Conservation (phyloP, 2,797 vertebrate genomes). For the Sorex maritimensis region DNA sequence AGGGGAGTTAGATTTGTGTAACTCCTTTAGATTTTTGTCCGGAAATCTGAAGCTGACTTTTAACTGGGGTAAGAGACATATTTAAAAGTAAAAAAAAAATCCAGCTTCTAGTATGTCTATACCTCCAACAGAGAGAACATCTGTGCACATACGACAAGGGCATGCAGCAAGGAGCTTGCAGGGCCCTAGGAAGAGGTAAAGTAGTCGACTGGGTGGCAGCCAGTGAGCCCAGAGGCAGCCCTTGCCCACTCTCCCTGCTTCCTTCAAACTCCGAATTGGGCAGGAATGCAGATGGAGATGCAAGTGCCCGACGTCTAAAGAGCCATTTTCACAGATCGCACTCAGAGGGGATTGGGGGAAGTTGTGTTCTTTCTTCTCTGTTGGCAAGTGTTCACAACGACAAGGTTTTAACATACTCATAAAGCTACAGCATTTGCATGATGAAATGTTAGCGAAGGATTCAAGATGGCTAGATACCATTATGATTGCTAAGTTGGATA, state of each 20-base stretch:
- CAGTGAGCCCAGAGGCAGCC: not conserved
- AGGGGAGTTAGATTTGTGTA: not conserved
- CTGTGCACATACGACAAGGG: not conserved
- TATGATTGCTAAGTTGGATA: not conserved
- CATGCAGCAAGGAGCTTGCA: not conserved
- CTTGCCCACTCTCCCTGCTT: rapidly evolving
- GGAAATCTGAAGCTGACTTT: not conserved
- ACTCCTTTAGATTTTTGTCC: not conserved
- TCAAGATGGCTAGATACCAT: not conserved
- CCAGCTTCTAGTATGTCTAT: not conserved
- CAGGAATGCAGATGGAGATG: not conserved
- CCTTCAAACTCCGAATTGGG: not conserved
- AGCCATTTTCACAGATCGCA: not conserved
- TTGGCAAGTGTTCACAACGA: not conserved
- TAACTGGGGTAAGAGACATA: not conserved
- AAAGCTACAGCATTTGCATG: not conserved
- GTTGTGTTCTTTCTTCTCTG: not conserved
- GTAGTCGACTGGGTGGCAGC: not conserved
- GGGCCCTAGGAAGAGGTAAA: not conserved
- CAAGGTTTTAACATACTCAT: not conserved
- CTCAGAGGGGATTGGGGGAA: not conserved
- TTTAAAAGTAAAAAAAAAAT: not conserved
- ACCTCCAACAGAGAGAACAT: not conserved
- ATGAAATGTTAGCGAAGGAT: slow-evolving; percentile 19
- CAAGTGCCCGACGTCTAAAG: not conserved